phyloP scores from a whole-genome alignment of 2,888 invertebrate genomes.

The Meteorus colon region DNA sequence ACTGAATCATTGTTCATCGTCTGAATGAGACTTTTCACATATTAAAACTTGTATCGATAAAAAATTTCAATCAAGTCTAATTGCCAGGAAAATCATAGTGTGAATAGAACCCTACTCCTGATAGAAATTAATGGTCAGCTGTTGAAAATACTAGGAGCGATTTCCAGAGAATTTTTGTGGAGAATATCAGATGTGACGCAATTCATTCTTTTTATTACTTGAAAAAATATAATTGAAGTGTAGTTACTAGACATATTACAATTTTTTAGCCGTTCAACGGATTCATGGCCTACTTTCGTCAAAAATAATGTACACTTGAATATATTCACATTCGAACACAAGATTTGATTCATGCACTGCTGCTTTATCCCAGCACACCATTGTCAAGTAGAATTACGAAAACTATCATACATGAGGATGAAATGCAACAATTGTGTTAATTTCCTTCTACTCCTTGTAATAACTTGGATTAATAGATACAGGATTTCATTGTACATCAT shows the following conservation, averaged over 20 bases:
- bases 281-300: not conserved
- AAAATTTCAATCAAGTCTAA: not conserved
- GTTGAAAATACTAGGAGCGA: slow-evolving; percentile 46
- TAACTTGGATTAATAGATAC: not conserved
- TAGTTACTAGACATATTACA: not conserved
- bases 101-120: slow-evolving; percentile 46
- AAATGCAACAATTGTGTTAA: too few species aligned
- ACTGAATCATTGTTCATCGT: not conserved
- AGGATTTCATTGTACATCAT: not conserved
- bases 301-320: not conserved
- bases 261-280: not conserved
- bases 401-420: too few species aligned
- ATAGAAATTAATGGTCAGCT: slow-evolving; percentile 45
- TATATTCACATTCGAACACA: too few species aligned
- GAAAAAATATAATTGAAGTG: too few species aligned
- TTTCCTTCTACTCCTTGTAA: too few species aligned
- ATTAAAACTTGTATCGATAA: not conserved
- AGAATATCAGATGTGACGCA: slow-evolving; percentile 48
- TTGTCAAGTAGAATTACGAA: too few species aligned
- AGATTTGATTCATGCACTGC: too few species aligned
- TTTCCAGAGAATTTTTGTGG: slow-evolving; percentile 47
- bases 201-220: slow-evolving; percentile 10
- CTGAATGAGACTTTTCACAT: not conserved
- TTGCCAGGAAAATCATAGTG: not conserved
- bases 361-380: too few species aligned